Base-by-base conservation (phyloP, 2,888 invertebrate species). In the Hyles lineata region DNA sequence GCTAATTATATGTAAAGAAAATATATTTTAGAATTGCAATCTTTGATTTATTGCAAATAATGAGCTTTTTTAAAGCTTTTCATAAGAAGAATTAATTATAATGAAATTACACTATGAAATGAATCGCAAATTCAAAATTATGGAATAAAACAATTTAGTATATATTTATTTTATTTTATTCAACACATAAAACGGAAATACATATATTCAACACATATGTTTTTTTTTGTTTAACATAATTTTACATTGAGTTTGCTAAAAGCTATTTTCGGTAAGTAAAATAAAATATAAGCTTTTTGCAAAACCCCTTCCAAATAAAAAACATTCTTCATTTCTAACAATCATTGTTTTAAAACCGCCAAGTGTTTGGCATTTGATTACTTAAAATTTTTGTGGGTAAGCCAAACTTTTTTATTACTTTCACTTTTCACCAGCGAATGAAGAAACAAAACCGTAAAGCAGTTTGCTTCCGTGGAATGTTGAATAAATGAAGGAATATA, bases 361-460 rank as follows among this genome's bases (percentile, higher is more conserved):
- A 76, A 71, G 61, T 29, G 50, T 71, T 74, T 76, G 73, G 74
- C 75, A 77, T 77, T 78, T 79, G 76, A 78, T 78, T 75, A 77
- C 75, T 76, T 78, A 63, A 76, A 79, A 76, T 76, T 72, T 73
- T 74, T 60, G 73, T 72, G 74, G 74, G 74, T 78, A n/a, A 35
- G 74, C 70, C 73, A 78, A 83, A 83, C 79, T 83, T 84, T 76
- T 82, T 82, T 81, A 84, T 81, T 82, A 62, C 77, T 79, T 79
- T 74, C 76, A 77, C 80, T 80, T 84, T 77, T 74, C 73, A 70
- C 63, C 72, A 72, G 73, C 76, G 75, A 74, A 75, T 74, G 69
- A 76, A 78, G 72, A 61, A 75, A 78, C 74, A 75, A 77, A 78
- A 72, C 74, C 71, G 73, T 79, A 77, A 81, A 80, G 73, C 76